Base-by-base conservation (phyloP, 2,888 invertebrate genomes). In the Macrosoma leucophasiata region DNA sequence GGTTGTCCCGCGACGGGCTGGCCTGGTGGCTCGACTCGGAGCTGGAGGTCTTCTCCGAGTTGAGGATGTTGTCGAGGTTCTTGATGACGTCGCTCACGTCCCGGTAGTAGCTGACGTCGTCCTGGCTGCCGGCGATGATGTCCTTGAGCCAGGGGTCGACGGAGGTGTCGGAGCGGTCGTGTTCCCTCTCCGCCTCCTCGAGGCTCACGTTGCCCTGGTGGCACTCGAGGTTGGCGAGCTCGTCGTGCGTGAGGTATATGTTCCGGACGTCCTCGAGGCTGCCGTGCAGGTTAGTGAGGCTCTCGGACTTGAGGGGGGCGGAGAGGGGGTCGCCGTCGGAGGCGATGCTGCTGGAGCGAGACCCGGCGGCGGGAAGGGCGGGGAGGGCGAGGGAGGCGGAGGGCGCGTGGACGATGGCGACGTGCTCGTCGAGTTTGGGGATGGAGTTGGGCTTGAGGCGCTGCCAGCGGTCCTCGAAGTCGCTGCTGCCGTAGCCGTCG, bases 401-500 rank as follows among this genome's bases (percentile, higher is more conserved):
- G 1, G 76, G 79, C 1, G 77, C 78, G 52, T 82, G 81, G 0
- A 81, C 66, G 21, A 79, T 69, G 18, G 81, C 82, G 11, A 79
- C 57, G 37, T 85, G 85, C 41, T 87, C 87, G 56, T 89, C 88
- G 14, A 86, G 61, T 50, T 86, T 86, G 11, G 86, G 85, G 11
- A 88, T 86, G 20, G 78, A 69, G 63, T 91, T 91, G 9, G 91
- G 90, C 59, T 89, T 90, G 44, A 90, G 84, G 13, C 79, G 82
- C 50, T 91, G 89, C 93, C 93, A 93, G 33, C 92, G 87, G 23
- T 86, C 85, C 52, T 93, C 92, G 62, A 94, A 94, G 62, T 91
- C 84, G 3, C 75, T 60, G 48, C 58, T 64, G 22, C 56, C 58
- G 44, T 62, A 62, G 25, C 60, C 62, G 37, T 62, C 60, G 48